Evolutionary conservation across 2,888 invertebrate genomes (phyloP).

Genomic region (Carcina quercana): DNA sequence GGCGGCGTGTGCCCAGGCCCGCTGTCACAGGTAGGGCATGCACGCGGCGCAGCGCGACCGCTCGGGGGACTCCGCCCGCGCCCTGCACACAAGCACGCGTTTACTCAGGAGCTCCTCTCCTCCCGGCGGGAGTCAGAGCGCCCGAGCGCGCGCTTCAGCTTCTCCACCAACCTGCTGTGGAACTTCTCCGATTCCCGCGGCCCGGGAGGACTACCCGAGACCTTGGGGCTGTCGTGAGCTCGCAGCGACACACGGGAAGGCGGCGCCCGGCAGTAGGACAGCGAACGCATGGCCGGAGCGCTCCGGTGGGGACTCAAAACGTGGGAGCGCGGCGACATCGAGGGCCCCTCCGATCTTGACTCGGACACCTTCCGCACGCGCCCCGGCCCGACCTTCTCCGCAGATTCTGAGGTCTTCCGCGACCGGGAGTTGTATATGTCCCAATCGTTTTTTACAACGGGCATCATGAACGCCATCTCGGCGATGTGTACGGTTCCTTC

Average conservation of each 20-base stretch:
- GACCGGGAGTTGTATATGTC: constrained; percentile 92
- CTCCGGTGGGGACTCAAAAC: constrained; percentile 76
- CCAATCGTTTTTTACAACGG: constrained; percentile 94
- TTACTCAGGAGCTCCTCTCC: constrained; percentile 73
- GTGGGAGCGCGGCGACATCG: constrained; percentile 77
- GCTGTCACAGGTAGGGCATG: constrained; percentile 64
- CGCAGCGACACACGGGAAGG: constrained; percentile 77
- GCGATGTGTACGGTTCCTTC: constrained; percentile 54
- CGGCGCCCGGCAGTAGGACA: constrained; percentile 67
- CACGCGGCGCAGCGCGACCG: constrained; percentile 61
- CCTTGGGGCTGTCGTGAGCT: constrained; percentile 79
- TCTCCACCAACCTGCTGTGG: constrained; percentile 86
- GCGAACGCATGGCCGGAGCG: constrained; percentile 77
- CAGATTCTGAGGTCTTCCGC: constrained; percentile 83
- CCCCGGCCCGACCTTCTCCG: constrained; percentile 41
- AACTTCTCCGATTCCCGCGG: constrained; percentile 80
- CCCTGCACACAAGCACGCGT: constrained; percentile 67
- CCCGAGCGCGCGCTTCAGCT: constrained; percentile 82
- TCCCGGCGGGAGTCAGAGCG: constrained; percentile 67
- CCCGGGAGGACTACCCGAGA: constrained; percentile 78
- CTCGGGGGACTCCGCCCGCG: constrained; percentile 61
- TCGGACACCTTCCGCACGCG: constrained; percentile 84
- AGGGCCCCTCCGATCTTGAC: constrained; percentile 83
- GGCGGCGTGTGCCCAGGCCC: constrained; percentile 14
- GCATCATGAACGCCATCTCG: constrained; percentile 96